Evolutionary conservation across 1,140 invertebrate species (phyloP).

Genomic region (Atta cephalotes): DNA sequence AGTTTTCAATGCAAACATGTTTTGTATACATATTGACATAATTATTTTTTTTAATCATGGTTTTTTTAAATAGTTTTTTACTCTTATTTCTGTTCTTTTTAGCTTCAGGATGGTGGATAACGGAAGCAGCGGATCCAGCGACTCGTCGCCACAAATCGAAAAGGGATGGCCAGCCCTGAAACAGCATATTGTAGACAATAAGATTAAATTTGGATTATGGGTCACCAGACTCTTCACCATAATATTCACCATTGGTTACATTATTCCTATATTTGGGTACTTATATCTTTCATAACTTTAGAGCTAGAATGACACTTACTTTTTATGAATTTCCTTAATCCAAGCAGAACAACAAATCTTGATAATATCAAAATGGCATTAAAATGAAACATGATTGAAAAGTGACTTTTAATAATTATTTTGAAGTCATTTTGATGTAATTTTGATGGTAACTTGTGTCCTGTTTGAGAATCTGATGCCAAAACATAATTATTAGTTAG

Average conservation of each 20-base stretch:
- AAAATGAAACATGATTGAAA: no score
- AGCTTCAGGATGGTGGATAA: constrained; percentile 81
- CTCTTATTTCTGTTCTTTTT: neutral
- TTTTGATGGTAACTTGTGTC: no score
- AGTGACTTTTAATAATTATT: no score
- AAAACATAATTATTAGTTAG: no score
- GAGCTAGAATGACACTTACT: no score
- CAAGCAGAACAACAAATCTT: no score
- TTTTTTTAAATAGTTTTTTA: neutral
- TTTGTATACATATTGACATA: neutral
- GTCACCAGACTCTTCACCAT: constrained; percentile 93
- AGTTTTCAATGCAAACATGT: neutral
- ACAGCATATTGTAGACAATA: constrained; percentile 92
- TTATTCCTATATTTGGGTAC: constrained; percentile 96
- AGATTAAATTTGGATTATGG: constrained; percentile 95
- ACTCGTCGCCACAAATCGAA: constrained; percentile 73
- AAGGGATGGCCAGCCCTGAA: constrained; percentile 89
- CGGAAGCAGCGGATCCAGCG: constrained; percentile 66
- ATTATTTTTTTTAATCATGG: neutral
- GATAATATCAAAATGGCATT: no score
- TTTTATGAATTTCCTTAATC: no score
- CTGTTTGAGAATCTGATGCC: no score
- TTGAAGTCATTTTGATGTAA: no score
- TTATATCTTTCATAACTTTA: constrained; percentile 73
- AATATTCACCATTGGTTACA: constrained; percentile 93